Evolutionary conservation across 2,888 invertebrate genomes (phyloP), one percentile per base, ranked within the genome.

Genomic region (Beris chalybata): DNA sequence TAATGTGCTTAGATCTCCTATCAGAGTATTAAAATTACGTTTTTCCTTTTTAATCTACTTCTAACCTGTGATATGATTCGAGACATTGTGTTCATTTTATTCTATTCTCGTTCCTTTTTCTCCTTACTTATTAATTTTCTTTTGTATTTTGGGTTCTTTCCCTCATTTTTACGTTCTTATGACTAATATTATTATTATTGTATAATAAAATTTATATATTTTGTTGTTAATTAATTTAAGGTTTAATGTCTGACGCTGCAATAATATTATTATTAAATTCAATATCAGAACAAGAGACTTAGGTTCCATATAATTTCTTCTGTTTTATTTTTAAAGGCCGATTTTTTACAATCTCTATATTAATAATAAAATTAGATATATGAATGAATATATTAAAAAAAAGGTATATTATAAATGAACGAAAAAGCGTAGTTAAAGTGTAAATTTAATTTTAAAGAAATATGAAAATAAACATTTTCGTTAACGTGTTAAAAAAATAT

Each of bases 391-490:
- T 43, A 58, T 44, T 44, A 45, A 58, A 29, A 45, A 58, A 45
- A 44, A 61, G 38, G n/a, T 57, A 66, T 50, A 43, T 59, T 55
- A 63, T 53, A 59, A 30, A 61, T 58, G 58, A 58, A 58, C 45
- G 58, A 52, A 59, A 52, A 65, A n/a, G 58, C 65, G 66, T 66
- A 67, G 67, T 61, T 69, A 67, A 69, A 69, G 67, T 69, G 67
- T 66, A 67, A 54, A 64, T 63, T 68, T 64, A 68, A 68, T 66
- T 67, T 67, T 50, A 55, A 61, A 55, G 44, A 38, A 38, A 38
- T 38, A 38, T 57, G 57, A 68, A 64, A 54, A 68, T 64, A 66
- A 69, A 43, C 13, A 55, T 67, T 69, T 69, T 69, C 69, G 69
- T 69, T 69, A 69, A 67, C 67, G 66, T 66, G 69, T 69, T 69